Evolutionary conservation across 2,113 vertebrate species (phyloP).

Genomic region (Cavia aperea): DNA sequence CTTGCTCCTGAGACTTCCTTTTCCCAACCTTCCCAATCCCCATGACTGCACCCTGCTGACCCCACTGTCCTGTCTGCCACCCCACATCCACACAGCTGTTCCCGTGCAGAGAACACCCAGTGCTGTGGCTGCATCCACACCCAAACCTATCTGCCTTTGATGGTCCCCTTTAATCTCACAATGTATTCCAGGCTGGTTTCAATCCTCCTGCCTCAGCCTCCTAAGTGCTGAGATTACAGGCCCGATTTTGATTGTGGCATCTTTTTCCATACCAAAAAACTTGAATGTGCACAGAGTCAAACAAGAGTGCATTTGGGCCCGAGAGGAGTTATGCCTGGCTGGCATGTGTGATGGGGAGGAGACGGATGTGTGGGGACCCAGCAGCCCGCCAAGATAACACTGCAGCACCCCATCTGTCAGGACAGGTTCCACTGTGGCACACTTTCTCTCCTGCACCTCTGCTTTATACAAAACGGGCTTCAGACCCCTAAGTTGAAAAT

Average conservation of each 20-base stretch:
- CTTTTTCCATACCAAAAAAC: neutral
- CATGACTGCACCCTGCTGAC: rapidly evolving
- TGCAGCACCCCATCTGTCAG: neutral
- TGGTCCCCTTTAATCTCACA: neutral
- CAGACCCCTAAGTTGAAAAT: neutral
- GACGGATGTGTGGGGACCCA: neutral
- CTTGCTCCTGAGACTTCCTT: neutral
- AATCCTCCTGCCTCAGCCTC: neutral
- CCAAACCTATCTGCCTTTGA: neutral
- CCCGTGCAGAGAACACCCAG: neutral
- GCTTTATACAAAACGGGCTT: neutral
- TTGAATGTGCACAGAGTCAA: neutral
- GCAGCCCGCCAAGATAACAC: neutral
- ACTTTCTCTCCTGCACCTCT: neutral
- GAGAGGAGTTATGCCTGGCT: neutral
- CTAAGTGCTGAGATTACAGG: neutral
- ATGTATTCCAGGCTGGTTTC: neutral
- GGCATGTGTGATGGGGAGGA: neutral
- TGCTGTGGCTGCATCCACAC: neutral
- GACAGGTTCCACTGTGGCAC: neutral
- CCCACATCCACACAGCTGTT: rapidly evolving
- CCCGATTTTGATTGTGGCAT: neutral
- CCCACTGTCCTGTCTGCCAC: neutral
- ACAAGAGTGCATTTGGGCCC: neutral
- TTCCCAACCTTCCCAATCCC: neutral